Percentiles rank a stretch among this genome's conserved stretches.
These are phyloP conservation scores for Nymphalis urticae DNA, from an alignment of 2,888 invertebrate genomes.

Conservation along the genomic window DNA sequence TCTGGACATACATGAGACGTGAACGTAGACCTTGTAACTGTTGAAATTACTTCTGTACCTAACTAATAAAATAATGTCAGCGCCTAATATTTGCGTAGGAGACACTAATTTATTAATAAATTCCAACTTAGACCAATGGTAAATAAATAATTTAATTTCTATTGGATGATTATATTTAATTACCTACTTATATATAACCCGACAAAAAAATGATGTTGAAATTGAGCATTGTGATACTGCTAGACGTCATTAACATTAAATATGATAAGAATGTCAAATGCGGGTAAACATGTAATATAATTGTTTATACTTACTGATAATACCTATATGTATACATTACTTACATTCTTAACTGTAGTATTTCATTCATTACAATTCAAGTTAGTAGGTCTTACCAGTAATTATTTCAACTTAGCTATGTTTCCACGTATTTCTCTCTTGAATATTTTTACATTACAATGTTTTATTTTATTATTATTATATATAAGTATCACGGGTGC, in stretches of 20 bases:
- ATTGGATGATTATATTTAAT: not conserved
- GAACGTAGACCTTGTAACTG: too few species aligned
- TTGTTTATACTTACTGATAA: constrained; percentile 39
- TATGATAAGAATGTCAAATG: constrained; percentile 66
- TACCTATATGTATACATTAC: constrained; percentile 17
- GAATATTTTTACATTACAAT: constrained; percentile 34
- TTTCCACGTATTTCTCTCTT: constrained; percentile 28
- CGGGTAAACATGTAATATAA: constrained; percentile 32
- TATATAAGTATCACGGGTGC: constrained; percentile 40
- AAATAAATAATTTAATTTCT: not conserved
- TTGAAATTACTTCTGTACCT: too few species aligned
- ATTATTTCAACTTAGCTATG: constrained; percentile 31
- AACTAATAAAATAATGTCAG: constrained; percentile 1
- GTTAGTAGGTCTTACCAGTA: constrained; percentile 18
- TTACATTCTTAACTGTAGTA: constrained; percentile 31
- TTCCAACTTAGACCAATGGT: constrained; percentile 2
- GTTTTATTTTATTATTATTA: constrained; percentile 39
- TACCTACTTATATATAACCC: not conserved
- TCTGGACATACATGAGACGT: too few species aligned
- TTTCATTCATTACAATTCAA: constrained; percentile 31
- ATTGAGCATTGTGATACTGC: constrained; percentile 28
- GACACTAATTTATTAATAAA: not conserved
- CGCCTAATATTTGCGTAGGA: not conserved
- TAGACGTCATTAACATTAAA: constrained; percentile 63
- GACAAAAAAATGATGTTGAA: constrained; percentile 14